A percentile compares a stretch with the other conserved stretches of the same genome.
These are phyloP conservation scores for Phylloscopus whistleri DNA, from an alignment of 2,113 vertebrate species.

Conservation along the genomic window DNA sequence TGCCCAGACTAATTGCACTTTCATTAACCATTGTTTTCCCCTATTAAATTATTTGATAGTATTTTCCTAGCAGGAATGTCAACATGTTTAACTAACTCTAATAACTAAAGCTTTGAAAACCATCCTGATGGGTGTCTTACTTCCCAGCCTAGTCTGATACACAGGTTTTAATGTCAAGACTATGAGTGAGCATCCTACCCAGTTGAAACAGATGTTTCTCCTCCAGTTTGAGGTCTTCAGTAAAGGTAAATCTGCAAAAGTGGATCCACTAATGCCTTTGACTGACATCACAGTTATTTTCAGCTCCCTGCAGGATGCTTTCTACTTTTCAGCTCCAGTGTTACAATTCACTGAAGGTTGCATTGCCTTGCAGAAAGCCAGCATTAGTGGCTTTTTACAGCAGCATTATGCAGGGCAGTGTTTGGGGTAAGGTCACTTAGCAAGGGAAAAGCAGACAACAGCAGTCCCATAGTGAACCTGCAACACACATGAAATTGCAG, in stretches of 20 bases:
- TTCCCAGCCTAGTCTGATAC: background rate
- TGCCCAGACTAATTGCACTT: background rate
- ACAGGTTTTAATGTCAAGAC: background rate
- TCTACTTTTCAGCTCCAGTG: background rate
- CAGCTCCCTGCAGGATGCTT: background rate
- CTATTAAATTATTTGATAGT: background rate
- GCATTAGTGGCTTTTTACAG: background rate
- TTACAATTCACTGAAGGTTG: background rate
- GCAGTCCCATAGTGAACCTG: background rate
- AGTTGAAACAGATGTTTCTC: background rate
- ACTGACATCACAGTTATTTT: background rate
- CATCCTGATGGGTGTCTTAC: background rate
- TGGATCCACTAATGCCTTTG: background rate
- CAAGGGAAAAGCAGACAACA: background rate
- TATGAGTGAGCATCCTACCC: background rate
- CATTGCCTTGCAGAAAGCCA: background rate
- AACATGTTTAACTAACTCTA: background rate
- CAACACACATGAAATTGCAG: rapidly evolving
- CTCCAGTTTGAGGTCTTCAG: background rate
- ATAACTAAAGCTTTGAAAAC: background rate
- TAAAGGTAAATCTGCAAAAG: background rate
- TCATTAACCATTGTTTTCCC: slow-evolving; percentile 1
- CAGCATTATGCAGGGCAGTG: rapidly evolving
- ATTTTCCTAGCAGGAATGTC: background rate
- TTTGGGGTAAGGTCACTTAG: background rate